Base-by-base conservation (phyloP, 2,888 invertebrate species). In the Gisinianus flammeolus region DNA sequence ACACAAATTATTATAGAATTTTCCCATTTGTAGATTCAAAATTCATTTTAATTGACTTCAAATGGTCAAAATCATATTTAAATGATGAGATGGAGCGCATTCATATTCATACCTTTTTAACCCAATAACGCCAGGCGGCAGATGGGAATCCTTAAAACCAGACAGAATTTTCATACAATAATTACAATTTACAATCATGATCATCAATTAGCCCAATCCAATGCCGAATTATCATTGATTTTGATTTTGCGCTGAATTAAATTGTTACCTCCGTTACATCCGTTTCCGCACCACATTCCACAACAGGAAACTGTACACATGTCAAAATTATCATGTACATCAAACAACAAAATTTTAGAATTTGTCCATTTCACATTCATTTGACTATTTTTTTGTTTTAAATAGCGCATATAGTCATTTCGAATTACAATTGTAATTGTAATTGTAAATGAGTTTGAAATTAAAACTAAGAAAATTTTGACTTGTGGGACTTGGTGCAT, bases 81-180 rank as follows among this genome's bases (percentile, higher is more conserved):
- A n/a, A n/a, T n/a, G n/a, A n/a, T n/a, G n/a, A n/a, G n/a, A n/a
- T n/a, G n/a, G n/a, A n/a, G n/a, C n/a, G n/a, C n/a, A n/a, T n/a
- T n/a, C n/a, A n/a, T n/a, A n/a, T n/a, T n/a, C 12, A 35, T 35
- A 35, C 12, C 35, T 90, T 90, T 79, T 90, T 89, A 35, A 92
- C 93, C 93, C 94, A 96, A 87, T 93, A 95, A 74, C 90, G 89
- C 96, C 96, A 97, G 8, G 96, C 96, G 26, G 54, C 72, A 3
- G 77, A 52, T 3, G 93, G 93, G 86, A 91, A 93, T 2, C 97
- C 97, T 35, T 35, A 12, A 35, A 35, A 8, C 12, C 35, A 35
- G 26, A 28, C 2, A 28, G 62, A 28, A 62, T 35, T 35, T 35
- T 35, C 35, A 8, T 35, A 8, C 6, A 35, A 35, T 35, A 8